Conservation (phyloP, 2,113 vertebrate genomes). For the Sylvia atricapilla region DNA sequence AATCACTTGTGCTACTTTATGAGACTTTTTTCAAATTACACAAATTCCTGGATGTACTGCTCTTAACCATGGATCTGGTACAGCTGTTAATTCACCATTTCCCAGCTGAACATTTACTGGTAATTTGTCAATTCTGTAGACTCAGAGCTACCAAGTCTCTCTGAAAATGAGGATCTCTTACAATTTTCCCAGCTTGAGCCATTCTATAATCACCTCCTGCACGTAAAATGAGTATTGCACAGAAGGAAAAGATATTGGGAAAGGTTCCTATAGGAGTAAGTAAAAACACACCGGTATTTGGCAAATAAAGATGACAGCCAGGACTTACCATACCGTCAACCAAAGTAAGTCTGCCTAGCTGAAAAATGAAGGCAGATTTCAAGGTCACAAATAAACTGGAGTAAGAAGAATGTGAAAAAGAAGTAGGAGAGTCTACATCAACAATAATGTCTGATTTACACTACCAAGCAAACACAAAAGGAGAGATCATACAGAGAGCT, state of each 20-base stretch:
- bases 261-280: neutral
- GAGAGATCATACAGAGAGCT: neutral
- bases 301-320: neutral
- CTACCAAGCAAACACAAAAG: neutral
- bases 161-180: neutral
- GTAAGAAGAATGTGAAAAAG: neutral
- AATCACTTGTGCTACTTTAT: neutral
- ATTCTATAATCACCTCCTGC: neutral
- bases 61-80: neutral
- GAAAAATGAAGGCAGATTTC: neutral
- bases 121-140: neutral
- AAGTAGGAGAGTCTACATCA: neutral
- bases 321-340: neutral
- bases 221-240: neutral
- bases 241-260: neutral
- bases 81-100: neutral
- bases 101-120: neutral
- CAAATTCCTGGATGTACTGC: neutral
- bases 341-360: neutral
- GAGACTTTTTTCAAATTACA: neutral
- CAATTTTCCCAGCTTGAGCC: neutral
- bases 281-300: neutral
- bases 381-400: neutral
- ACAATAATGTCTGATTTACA: neutral
- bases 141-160: neutral